Evolutionary conservation across 2,113 vertebrate species (phyloP).

Genomic region (Phrynosoma platyrhinos): DNA sequence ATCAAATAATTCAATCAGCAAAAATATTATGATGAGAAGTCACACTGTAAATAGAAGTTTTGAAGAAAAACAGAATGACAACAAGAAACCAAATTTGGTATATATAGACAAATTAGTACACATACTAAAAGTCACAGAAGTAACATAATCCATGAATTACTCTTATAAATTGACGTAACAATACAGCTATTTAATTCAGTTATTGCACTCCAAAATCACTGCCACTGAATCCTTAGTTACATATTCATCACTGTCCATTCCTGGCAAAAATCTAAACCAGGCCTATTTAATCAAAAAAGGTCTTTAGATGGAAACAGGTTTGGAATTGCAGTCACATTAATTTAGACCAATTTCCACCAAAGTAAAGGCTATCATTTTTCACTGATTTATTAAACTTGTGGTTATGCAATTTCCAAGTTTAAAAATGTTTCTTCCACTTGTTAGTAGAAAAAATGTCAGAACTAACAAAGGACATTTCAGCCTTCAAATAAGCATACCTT

Average conservation of each 20-base stretch:
- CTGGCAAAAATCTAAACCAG: not conserved
- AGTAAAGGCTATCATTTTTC: not conserved
- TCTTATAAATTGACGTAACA: not conserved
- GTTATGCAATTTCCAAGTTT: not conserved
- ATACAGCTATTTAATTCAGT: not conserved
- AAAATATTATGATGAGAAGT: not conserved
- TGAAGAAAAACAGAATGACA: not conserved
- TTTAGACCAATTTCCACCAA: not conserved
- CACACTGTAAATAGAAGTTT: not conserved
- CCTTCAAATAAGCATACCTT: conserved; percentile 79
- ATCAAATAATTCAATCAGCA: no score
- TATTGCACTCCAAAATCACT: not conserved
- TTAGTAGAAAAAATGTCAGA: not conserved
- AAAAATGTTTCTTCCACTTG: not conserved
- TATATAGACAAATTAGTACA: not conserved
- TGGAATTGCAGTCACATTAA: not conserved
- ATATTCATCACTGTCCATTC: no score
- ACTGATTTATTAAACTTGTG: not conserved
- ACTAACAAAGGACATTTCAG: not conserved
- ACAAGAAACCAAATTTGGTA: not conserved
- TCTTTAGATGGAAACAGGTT: not conserved
- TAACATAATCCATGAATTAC: not conserved
- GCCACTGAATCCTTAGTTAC: not conserved
- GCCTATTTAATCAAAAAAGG: not conserved
- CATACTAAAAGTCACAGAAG: not conserved